Evolutionary conservation across 2,113 vertebrate genomes (phyloP), one percentile per base, ranked within the genome.

Genomic region (Leptodactylus fuscus): DNA sequence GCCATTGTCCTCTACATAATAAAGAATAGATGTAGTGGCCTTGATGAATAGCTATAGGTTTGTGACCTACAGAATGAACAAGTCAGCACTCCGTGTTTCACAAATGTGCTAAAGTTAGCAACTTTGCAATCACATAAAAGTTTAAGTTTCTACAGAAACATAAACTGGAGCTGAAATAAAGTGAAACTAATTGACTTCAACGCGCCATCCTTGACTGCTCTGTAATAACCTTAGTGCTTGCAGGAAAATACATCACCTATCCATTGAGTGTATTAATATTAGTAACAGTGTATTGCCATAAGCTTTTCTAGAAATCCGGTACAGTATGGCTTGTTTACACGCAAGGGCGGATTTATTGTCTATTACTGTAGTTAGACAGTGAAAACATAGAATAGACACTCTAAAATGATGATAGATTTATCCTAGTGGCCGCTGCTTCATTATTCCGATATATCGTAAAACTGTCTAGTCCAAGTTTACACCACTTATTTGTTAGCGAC

Each of bases 91-190:
- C 60, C 32, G 41, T 85, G 73, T 78, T 53, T 27, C 46, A 38
- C 20, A 79, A 85, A 79, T 85, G 44, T 78, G 83, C 83, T 83
- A 67, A 77, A 85, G 83, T 78, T 76, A 85, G 83, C 83, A 85
- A 78, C 41, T 85, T 85, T 85, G 48, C 41, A 75, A 71, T 46
- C 69, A 38, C 36, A 83, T 73, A 69, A 83, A 74, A 58, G 48
- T 85, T 84, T 76, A 62, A 49, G 36, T 34, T 79, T 46, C 27
- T 34, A 49, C 15, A 20, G 58, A 65, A 48, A 85, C 60, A 53
- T 69, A 55, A 38, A 53, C 46, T 69, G 74, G 16, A 27, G 34
- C 27, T 75, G 34, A 51, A 85, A 49, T 75, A 48, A 84, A 77
- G 5, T 34, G 10, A 65, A 67, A 85, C 7, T 36, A 79, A 79